Conservation (phyloP, 1,140 invertebrate species). For the Caenorhabditis brenneri region DNA sequence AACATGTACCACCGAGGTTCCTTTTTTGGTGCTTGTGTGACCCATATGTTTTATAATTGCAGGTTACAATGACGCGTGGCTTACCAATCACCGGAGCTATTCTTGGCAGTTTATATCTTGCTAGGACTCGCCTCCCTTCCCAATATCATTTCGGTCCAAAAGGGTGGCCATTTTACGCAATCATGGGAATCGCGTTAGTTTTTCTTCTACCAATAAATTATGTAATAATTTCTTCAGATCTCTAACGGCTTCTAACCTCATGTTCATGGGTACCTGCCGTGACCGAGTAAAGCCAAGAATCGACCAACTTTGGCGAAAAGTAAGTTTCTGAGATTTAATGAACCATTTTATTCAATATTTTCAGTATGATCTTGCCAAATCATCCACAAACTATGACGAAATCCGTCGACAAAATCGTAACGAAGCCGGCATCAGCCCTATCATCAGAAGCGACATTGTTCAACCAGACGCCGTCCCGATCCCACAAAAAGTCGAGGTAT, state of each 20-base stretch:
- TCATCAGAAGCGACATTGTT: not conserved
- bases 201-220: not conserved
- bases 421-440: not conserved
- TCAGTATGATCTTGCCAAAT: not conserved
- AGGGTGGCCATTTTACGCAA: constrained; percentile 51
- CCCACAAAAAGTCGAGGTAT: not conserved
- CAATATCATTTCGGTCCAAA: constrained; percentile 53
- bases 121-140: constrained; percentile 33
- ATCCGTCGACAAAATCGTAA: constrained; percentile 29
- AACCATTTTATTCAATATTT: not conserved
- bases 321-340: not conserved
- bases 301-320: constrained; percentile 42
- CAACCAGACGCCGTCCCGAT: not conserved
- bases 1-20: constrained; percentile 45
- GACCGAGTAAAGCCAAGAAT: constrained; percentile 46
- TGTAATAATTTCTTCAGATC: not conserved
- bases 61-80: constrained; percentile 50
- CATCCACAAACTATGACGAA: constrained; percentile 25
- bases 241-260: constrained; percentile 34
- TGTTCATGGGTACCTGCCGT: constrained; percentile 47
- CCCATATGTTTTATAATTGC: not conserved
- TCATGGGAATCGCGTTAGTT: constrained; percentile 42
- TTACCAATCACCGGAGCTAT: constrained; percentile 29
- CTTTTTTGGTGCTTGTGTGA: not conserved
- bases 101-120: constrained; percentile 44